Evolutionary conservation across 2,888 invertebrate species (phyloP).

Genomic region (Glaucopsyche alexis): DNA sequence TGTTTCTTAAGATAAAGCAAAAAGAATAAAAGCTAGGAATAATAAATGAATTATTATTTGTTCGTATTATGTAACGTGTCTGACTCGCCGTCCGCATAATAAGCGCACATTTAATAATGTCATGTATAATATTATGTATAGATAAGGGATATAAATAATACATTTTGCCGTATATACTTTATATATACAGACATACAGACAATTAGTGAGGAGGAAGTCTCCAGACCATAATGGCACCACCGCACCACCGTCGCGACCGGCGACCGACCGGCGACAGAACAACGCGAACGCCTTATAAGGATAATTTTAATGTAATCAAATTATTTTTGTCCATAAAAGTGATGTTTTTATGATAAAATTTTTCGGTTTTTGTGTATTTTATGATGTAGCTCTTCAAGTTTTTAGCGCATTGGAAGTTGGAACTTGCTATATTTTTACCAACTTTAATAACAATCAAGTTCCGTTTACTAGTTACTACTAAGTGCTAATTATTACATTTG

Average conservation of each 20-base stretch:
- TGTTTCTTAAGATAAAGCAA: too few species aligned
- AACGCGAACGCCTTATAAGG: background rate
- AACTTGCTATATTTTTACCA: background rate
- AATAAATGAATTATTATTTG: too few species aligned
- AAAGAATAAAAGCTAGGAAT: too few species aligned
- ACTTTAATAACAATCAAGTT: too few species aligned
- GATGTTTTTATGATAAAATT: background rate
- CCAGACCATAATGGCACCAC: background rate
- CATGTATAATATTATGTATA: background rate
- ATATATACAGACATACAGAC: background rate
- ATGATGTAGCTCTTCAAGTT: background rate
- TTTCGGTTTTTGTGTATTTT: background rate
- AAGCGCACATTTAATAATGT: background rate
- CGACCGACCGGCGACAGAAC: background rate
- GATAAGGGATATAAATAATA: slow-evolving; percentile 6
- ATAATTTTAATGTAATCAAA: background rate
- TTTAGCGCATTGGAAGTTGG: background rate
- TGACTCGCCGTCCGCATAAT: background rate
- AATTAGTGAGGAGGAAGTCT: background rate
- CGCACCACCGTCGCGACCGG: too few species aligned
- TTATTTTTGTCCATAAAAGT: background rate
- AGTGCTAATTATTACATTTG: too few species aligned
- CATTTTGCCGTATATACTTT: too few species aligned
- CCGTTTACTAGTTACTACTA: too few species aligned
- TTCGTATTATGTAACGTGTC: background rate